phyloP scores from a whole-genome alignment of 2,888 invertebrate species.

The Bombylius major region DNA sequence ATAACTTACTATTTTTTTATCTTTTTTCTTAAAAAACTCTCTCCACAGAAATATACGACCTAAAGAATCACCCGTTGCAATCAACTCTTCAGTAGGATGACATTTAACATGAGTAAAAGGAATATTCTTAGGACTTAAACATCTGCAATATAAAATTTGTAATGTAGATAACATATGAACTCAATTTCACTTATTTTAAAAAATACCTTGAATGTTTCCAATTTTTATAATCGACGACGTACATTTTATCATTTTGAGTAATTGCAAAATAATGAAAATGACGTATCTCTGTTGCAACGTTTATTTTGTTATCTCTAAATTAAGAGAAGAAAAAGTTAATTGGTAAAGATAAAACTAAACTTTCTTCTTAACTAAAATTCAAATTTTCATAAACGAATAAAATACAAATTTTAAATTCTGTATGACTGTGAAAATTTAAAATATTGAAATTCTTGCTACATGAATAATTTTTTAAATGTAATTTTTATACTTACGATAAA shows the following conservation, averaged over 20 bases:
- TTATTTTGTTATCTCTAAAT: conserved; percentile 8
- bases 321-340: neutral
- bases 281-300: conserved; percentile 23
- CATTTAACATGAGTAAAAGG: conserved; percentile 49
- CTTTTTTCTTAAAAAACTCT: conserved; percentile 27
- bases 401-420: no score
- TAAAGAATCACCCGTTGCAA: conserved; percentile 54
- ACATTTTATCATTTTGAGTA: conserved; percentile 20
- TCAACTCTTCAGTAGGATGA: conserved; percentile 50
- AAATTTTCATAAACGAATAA: no score
- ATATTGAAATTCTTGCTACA: no score
- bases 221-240: conserved; percentile 24
- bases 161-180: neutral
- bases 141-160: conserved; percentile 12
- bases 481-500: conserved; percentile 1
- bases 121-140: conserved; percentile 12
- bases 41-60: conserved; percentile 56
- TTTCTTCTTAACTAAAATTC: no score
- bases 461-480: neutral
- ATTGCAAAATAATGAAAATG: conserved; percentile 24
- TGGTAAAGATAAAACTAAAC: no score
- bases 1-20: conserved; percentile 15
- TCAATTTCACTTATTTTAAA: neutral
- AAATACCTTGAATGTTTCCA: conserved; percentile 15
- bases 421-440: no score